Percentiles rank a stretch among this genome's conserved stretches.
phyloP scores from a whole-genome alignment of 2,797 vertebrate genomes.

The Rhinophrynus dorsalis region DNA sequence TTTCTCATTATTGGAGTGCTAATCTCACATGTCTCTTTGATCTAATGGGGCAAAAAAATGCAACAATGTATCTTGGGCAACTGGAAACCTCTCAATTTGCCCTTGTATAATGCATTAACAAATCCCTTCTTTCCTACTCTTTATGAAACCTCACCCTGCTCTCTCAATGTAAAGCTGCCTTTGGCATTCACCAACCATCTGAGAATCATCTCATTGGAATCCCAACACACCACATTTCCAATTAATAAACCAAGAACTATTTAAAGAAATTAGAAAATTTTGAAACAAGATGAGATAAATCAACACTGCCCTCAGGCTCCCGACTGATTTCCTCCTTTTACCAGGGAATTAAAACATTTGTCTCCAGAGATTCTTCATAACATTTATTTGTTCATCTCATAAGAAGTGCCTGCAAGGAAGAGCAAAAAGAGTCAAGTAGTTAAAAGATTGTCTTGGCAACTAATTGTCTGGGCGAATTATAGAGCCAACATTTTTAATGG shows the following conservation, averaged over 20 bases:
- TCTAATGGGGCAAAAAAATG: no score
- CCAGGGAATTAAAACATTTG: constrained; percentile 17
- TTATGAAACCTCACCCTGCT: neutral
- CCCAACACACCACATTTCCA: constrained; percentile 8
- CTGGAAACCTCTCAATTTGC: no score
- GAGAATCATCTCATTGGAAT: constrained; percentile 31
- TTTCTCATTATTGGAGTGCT: no score
- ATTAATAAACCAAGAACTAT: constrained; percentile 31
- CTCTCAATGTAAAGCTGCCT: neutral
- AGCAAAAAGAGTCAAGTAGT: constrained; percentile 10
- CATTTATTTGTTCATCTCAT: neutral
- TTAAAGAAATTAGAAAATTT: constrained; percentile 31
- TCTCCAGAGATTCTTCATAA: constrained; percentile 5
- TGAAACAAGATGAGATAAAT: constrained; percentile 27
- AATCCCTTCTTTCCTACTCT: neutral
- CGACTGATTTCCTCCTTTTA: constrained; percentile 32
- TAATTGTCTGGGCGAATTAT: constrained; percentile 21
- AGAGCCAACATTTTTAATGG: constrained; percentile 1
- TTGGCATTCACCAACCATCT: constrained; percentile 8
- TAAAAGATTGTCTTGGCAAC: constrained; percentile 23
- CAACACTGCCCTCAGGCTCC: constrained; percentile 11
- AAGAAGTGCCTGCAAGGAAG: constrained; percentile 22
- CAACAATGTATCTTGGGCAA: no score
- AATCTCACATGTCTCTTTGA: no score
- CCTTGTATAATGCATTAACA: no score